Evolutionary conservation across 2,113 vertebrate species (phyloP).

Genomic region (Chaetorhynchus papuensis): DNA sequence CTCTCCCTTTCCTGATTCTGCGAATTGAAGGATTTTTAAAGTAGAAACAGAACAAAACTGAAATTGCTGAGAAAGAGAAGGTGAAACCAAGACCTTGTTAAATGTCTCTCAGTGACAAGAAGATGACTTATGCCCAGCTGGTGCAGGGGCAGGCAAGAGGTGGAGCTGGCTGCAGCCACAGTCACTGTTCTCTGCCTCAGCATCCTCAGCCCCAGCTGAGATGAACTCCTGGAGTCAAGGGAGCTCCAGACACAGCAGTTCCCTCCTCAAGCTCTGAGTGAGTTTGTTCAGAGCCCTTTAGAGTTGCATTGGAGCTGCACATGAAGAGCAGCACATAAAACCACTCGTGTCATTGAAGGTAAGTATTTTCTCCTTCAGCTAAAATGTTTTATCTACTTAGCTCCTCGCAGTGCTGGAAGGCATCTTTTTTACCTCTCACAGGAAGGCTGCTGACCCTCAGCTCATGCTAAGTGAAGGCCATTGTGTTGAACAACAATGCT

Average conservation of each 20-base stretch:
- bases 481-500: conserved; percentile 38
- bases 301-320: neutral
- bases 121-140: neutral
- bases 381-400: neutral
- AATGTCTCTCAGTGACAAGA: neutral
- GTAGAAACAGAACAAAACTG: neutral
- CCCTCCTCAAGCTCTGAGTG: neutral
- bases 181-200: neutral
- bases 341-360: neutral
- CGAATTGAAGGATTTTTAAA: neutral
- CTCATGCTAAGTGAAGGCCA: neutral
- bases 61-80: neutral
- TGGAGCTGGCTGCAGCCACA: neutral
- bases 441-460: conserved; percentile 22
- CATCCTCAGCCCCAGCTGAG: neutral
- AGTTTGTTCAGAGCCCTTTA: neutral
- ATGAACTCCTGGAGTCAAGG: neutral
- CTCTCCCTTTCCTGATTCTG: neutral
- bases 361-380: neutral
- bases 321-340: neutral
- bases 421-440: conserved; percentile 18
- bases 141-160: neutral
- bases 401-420: neutral
- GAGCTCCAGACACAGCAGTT: neutral
- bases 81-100: neutral